phyloP scores from a whole-genome alignment of 2,113 vertebrate genomes.

The Promerops cafer region DNA sequence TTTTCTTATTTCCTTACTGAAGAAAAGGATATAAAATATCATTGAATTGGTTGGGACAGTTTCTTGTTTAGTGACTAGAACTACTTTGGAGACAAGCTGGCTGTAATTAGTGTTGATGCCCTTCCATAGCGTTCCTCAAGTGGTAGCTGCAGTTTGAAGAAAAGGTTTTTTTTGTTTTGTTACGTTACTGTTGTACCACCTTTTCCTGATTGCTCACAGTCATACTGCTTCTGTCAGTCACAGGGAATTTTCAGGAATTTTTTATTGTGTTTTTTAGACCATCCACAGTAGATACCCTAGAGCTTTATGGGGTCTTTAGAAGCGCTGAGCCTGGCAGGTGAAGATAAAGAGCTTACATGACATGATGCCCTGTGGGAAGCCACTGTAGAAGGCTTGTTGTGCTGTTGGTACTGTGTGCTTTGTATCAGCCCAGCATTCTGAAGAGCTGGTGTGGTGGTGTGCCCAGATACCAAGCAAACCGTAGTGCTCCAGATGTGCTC shows the following conservation, averaged over 20 bases:
- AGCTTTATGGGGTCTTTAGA: background rate
- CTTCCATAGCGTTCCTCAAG: background rate
- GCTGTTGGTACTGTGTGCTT: background rate
- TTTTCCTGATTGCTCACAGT: background rate
- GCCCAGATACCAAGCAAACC: background rate
- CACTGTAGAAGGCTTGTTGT: background rate
- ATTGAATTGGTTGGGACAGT: background rate
- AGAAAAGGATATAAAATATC: background rate
- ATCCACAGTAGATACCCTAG: background rate
- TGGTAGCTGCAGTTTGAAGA: background rate
- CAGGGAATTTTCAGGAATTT: background rate
- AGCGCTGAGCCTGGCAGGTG: background rate
- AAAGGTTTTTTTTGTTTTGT: background rate
- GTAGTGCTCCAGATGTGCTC: background rate
- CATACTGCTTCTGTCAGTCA: background rate
- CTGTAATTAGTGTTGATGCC: background rate
- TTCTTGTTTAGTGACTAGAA: background rate
- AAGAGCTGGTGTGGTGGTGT: background rate
- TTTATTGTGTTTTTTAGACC: background rate
- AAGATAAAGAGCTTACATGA: background rate
- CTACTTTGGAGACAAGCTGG: background rate
- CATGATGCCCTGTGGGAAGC: background rate
- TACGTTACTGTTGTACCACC: background rate
- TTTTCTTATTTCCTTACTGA: background rate
- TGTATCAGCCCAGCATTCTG: background rate